Evolutionary conservation across 2,113 vertebrate species (phyloP), one percentile per base, ranked within the genome.

Genomic region (Corythoichthys haematopterus): DNA sequence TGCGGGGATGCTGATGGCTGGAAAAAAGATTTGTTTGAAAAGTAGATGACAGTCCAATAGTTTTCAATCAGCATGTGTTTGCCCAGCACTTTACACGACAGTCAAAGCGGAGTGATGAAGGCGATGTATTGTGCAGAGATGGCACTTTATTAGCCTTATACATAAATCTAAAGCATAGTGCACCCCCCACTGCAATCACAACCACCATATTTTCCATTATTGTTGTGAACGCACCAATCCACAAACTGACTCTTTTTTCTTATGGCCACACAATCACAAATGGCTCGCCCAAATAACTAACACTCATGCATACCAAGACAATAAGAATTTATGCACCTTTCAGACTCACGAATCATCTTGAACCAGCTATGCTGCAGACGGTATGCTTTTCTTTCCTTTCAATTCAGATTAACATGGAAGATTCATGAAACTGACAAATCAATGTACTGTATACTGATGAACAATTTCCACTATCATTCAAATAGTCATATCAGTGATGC

Each of bases 1-100:
- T 58, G 64, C 47, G 20, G 46, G 20, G 48, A 71, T 69, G 65
- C 70, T 70, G 64, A 76, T 56, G 60, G 56, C 28, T 45, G 40
- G 48, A 61, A 66, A 81, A 79, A 80, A 80, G 67, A 74, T 80
- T 75, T 72, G 68, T 85, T 78, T 80, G 66, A 78, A 70, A 83
- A 74, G 66, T 70, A 65, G 43, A 79, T 77, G 72, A 59, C 70
- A 75, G 68, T 70, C 78, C 75, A 79, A 75, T 81, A 75, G 61
- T 83, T 84, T 75, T 82, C 78, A 84, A 84, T 90, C 84, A 85
- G 67, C 65, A 51, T 20, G 8, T 46, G 70, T 84, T 84, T 85
- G 72, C 40, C 1, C 9, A 80, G 72, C 79, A 87, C 83, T 88
- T 78, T 63, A 12, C 36, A 2, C 46, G 33, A 68, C 78, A 76